Evolutionary conservation across 2,888 invertebrate genomes (phyloP).

Genomic region (Apamea crenata): DNA sequence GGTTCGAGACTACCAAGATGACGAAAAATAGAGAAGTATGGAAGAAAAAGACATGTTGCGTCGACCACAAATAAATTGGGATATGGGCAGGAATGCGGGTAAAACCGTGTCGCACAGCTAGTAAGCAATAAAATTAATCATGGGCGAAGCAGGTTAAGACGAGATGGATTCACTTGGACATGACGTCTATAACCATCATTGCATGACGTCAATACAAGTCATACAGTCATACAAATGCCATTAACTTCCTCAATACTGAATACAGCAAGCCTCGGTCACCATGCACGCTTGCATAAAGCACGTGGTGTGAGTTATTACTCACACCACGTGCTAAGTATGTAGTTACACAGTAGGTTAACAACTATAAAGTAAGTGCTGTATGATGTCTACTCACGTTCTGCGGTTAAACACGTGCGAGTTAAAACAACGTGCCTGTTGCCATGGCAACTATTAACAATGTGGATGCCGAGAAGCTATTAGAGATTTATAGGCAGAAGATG

Average conservation of each 20-base stretch:
- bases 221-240: background rate
- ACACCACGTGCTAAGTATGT: too few relatives aligned
- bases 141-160: background rate
- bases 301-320: conserved; percentile 36
- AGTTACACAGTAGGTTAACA: background rate
- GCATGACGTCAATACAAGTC: conserved; percentile 13
- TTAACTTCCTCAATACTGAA: conserved; percentile 30
- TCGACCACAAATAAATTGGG: too few relatives aligned
- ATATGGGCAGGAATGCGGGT: too few relatives aligned
- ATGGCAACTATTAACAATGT: background rate
- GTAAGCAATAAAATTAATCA: background rate
- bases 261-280: background rate
- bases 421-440: background rate
- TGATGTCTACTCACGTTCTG: background rate
- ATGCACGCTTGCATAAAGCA: conserved; percentile 20
- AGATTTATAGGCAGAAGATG: background rate
- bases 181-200: background rate
- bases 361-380: background rate
- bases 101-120: too few relatives aligned
- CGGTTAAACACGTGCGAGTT: background rate
- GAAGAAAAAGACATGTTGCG: too few relatives aligned
- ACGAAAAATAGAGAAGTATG: too few relatives aligned
- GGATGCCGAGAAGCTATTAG: background rate
- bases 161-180: background rate
- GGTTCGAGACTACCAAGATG: too few relatives aligned